Evolutionary conservation across 1,140 invertebrate species (phyloP).

Genomic region (Sitodiplosis mosellana): DNA sequence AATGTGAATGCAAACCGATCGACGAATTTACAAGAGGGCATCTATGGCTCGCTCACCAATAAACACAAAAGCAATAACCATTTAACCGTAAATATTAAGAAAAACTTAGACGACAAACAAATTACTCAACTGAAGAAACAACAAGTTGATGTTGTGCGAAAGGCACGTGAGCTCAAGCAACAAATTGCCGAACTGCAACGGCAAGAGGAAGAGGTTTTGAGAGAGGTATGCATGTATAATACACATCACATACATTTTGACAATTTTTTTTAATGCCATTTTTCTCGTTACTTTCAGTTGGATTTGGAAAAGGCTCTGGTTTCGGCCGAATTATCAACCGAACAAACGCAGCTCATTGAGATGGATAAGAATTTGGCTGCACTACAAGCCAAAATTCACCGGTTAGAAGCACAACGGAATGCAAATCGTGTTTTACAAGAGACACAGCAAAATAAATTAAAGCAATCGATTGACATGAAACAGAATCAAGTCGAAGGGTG

Average conservation of each 20-base stretch:
- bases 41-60: neutral
- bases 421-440: constrained; percentile 24
- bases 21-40: neutral
- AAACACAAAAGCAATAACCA: constrained; percentile 22
- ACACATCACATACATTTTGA: too few species aligned
- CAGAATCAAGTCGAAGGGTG: constrained; percentile 21
- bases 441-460: constrained; percentile 23
- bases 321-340: constrained; percentile 59
- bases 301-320: constrained; percentile 69
- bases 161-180: constrained; percentile 27
- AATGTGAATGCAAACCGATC: too few species aligned
- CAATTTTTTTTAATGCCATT: neutral
- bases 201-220: constrained; percentile 39
- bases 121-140: constrained; percentile 2
- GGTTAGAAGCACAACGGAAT: constrained; percentile 21
- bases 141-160: neutral
- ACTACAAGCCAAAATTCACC: constrained; percentile 18
- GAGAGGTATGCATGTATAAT: too few species aligned
- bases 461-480: constrained; percentile 24
- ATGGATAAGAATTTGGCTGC: constrained; percentile 37
- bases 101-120: neutral
- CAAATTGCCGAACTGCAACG: constrained; percentile 36
- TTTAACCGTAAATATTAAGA: constrained; percentile 15
- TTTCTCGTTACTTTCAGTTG: constrained; percentile 36
- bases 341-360: constrained; percentile 57